A percentile compares a stretch with the other conserved stretches of the same genome.
Conservation (phyloP, 2,113 vertebrate genomes). For the Axis porcinus region DNA sequence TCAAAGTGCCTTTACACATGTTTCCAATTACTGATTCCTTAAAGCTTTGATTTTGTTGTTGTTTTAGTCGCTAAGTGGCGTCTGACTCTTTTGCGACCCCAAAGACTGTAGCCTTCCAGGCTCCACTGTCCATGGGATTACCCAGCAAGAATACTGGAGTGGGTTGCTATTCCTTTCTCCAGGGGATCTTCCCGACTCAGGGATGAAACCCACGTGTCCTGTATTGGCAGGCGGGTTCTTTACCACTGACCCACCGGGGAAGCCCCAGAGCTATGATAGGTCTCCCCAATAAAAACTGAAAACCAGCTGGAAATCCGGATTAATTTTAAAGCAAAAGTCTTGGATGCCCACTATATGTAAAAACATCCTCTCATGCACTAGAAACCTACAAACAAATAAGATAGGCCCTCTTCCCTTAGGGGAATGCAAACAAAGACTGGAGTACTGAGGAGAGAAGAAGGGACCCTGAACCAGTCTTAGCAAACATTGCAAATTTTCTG, state of each 20-base stretch:
- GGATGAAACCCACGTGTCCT: neutral
- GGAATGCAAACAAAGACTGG: neutral
- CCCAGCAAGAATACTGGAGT: neutral
- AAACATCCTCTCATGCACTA: neutral
- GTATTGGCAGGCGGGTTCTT: neutral
- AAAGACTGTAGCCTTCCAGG: neutral
- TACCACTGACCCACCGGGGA: neutral
- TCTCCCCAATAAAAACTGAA: neutral
- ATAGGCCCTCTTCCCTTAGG: neutral
- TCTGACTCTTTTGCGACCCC: neutral
- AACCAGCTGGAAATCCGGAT: neutral
- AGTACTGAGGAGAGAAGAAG: no score
- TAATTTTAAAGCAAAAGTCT: neutral
- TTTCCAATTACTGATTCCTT: neutral
- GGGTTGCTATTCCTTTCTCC: neutral
- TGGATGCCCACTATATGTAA: neutral
- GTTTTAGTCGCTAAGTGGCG: neutral
- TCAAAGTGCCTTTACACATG: neutral
- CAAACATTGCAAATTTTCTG: fast-evolving
- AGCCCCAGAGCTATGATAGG: neutral
- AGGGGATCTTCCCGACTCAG: neutral
- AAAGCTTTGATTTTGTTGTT: neutral
- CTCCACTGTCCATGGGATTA: neutral
- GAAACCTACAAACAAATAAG: neutral
- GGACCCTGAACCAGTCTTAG: no score